A percentile compares a stretch with the other conserved stretches of the same genome.
phyloP scores from a whole-genome alignment of 2,113 vertebrate genomes.

The Crotalus viridis region DNA sequence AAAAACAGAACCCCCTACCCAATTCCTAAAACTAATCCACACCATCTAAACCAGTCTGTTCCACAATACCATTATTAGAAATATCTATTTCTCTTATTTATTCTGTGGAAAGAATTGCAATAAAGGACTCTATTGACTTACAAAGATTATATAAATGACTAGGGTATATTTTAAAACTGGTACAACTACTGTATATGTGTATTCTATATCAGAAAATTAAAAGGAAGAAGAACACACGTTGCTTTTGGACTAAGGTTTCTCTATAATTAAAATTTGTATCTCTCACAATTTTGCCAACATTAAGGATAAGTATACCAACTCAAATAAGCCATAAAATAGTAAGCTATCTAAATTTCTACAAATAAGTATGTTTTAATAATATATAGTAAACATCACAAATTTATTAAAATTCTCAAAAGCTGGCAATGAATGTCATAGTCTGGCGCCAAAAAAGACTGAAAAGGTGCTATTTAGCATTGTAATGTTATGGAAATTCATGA shows the following conservation, averaged over 20 bases:
- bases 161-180: not conserved
- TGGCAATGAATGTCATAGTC: too few species aligned
- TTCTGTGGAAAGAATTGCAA: not conserved
- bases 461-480: not conserved
- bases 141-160: conserved; percentile 28
- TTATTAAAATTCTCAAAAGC: not conserved
- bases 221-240: not conserved
- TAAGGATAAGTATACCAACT: too few species aligned
- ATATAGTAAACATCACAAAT: not conserved
- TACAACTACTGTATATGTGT: not conserved
- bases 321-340: too few species aligned
- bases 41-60: not conserved
- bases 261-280: not conserved
- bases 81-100: not conserved
- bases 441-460: not conserved
- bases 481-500: not conserved
- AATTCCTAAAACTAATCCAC: not conserved
- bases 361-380: too few species aligned
- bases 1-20: not conserved
- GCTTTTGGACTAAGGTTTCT: not conserved
- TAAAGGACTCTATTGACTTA: not conserved
- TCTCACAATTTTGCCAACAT: not conserved
- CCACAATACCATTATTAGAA: not conserved
- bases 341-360: too few species aligned
- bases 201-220: not conserved